Evolutionary conservation across 2,797 vertebrate genomes (phyloP), one percentile per base, ranked within the genome.

Genomic region (Scarus forsteni): DNA sequence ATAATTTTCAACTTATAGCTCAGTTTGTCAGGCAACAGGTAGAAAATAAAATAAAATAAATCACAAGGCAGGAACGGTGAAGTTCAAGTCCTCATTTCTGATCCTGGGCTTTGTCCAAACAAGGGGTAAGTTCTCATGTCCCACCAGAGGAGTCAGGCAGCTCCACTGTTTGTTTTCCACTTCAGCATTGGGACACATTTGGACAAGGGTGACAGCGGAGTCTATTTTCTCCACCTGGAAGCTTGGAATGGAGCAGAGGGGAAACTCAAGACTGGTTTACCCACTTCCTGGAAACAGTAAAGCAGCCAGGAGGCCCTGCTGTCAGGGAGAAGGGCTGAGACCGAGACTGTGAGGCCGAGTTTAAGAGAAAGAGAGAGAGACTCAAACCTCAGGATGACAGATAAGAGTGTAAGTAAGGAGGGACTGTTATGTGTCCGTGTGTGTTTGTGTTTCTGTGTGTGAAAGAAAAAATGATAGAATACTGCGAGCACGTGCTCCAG

Each of bases 191-290:
- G 82, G 92, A 91, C 88, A 85, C 83, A 94, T 91, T 93, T 92
- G 90, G 88, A 92, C 75, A 76, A 73, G 89, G 86, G 89, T 65
- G 84, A 88, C 86, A 83, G 88, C 88, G 35, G 85, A 84, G 91
- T 92, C 93, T 94, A 94, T 94, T 94, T 94, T 93, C 90, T 92
- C 89, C 92, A 92, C 89, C 91, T 92, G 91, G 82, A 88, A 91
- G 86, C 86, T 86, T 76, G 83, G 74, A 80, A 84, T 61, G 79
- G 84, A 85, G 75, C 76, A 85, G 85, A 84, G 27, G 84, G 80
- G 93, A 93, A 95, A 95, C 89, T 88, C 88, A 90, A 95, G 88
- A 90, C 91, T 85, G 79, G 81, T 88, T 92, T 89, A 83, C 88
- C 83, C 85, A 44, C 89, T 93, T 93, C 92, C 89, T 89, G 91